A percentile compares a stretch with the other conserved stretches of the same genome.
Evolutionary conservation across 2,888 invertebrate species (phyloP).

Genomic region (Hetaerina titia): DNA sequence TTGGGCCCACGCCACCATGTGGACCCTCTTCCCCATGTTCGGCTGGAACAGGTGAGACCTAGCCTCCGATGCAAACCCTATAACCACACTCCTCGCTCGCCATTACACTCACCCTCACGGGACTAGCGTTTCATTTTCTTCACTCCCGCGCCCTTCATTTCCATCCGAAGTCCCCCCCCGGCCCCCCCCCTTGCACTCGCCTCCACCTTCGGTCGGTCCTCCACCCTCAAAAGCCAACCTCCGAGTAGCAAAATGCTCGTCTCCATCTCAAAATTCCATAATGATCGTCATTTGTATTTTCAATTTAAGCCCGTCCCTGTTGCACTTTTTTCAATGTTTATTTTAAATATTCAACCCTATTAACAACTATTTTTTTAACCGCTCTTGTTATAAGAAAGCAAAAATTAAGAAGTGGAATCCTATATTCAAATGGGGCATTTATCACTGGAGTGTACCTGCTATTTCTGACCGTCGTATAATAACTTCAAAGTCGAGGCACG

Average conservation of each 20-base stretch:
- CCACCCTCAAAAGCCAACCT: too few relatives aligned
- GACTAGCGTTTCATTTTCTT: neutral
- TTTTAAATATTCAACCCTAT: too few relatives aligned
- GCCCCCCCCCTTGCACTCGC: slow-evolving; percentile 1
- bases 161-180: neutral
- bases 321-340: neutral
- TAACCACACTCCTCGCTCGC: slow-evolving; percentile 45
- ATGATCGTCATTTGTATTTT: neutral
- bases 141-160: neutral
- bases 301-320: neutral
- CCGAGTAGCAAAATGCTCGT: too few relatives aligned
- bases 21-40: slow-evolving; percentile 91
- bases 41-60: slow-evolving; percentile 90
- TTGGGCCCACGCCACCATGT: slow-evolving; percentile 87
- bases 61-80: neutral
- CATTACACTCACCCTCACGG: slow-evolving; percentile 42
- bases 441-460: too few relatives aligned
- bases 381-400: too few relatives aligned
- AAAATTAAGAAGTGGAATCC: too few relatives aligned
- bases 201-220: neutral
- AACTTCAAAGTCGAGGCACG: too few relatives aligned
- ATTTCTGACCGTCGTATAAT: too few relatives aligned
- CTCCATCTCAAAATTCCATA: neutral
- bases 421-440: too few relatives aligned
- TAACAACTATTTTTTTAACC: too few relatives aligned